Evolutionary conservation across 1,140 invertebrate species (phyloP), one percentile per base, ranked within the genome.

Genomic region (Tachypleus tridentatus): DNA sequence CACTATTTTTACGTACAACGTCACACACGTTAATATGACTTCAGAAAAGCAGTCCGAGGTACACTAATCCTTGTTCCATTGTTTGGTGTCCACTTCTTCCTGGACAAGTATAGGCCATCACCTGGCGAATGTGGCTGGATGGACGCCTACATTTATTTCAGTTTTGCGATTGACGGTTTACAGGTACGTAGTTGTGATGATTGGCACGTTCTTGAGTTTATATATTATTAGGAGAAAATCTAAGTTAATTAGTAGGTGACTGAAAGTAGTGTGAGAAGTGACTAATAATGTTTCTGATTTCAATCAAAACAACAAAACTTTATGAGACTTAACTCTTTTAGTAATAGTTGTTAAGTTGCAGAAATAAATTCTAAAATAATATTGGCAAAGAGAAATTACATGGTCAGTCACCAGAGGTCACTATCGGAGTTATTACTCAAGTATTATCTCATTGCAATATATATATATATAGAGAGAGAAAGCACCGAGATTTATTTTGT

Each of bases 1-100:
- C 11, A 9, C 61, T 48, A 48, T 11, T 5, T 29, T 63, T 53
- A 62, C 10, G 61, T 54, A 60, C 11, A 62, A 56, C 10, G 9
- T 57, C 10, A 56, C 64, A 11, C 4, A 10, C 63, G 65, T 60
- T 49, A 2, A 29, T 1, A 29, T 57, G 56, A 70, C 63, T 68
- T 53, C 71, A 83, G 82, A 72, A 80, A 81, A 74, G 82, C 82
- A 4, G 77, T 83, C 8, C 75, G 80, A 59, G 82, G 81, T 3
- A 82, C 81, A 4, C 71, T 82, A 65, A 77, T 84, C 57, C 73
- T 84, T 49, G 76, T 84, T 56, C 82, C 82, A 4, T 72, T 84
- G 54, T 83, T 84, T 71, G 82, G 82, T 4, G 74, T 83, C 47
- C 82, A 84, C 67, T 77, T 81, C 54, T 71, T 81, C 11, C 70